Base-by-base conservation (phyloP, 1,140 invertebrate genomes). In the Amphibalanus amphitrite region DNA sequence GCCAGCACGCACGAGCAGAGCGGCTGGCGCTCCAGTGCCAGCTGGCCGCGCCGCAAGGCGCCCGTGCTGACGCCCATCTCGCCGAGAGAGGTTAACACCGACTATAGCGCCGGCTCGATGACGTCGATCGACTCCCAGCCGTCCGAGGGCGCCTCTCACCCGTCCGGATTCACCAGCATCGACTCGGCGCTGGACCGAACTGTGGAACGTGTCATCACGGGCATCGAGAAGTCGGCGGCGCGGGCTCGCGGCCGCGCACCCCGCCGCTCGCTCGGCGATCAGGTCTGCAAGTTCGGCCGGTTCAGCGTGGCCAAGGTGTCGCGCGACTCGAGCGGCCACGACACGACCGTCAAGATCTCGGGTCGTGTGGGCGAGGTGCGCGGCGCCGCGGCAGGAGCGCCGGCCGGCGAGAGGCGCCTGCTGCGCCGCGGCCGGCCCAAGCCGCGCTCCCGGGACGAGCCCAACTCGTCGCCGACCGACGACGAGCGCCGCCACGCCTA, bases 231-330 rank as follows among this genome's bases (percentile, higher is more conserved):
- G 72, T 29, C 68, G 47, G 67, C 72, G 29, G 70, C 71, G 65
- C 70, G 75, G 69, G 65, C 29, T 30, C 67, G 73, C 8, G 72
- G 75, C 33, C 69, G 74, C 25, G 72, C 71, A 20, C 69, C 71
- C 6, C 71, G 73, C n/a, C 64, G 64, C 65, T 69, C 33, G 26
- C 68, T 68, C 10, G 69, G 72, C 10, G 67, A 33, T 0, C 72
- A 71, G 23, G 69, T 64, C 70, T 69, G 71, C 72, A 59, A 70
- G 73, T 29, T 40, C 38, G 20, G 72, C 72, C 70, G 74, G 71
- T 29, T 26, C 65, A 69, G 13, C 33, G 17, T 69, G 71, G 71
- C 65, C 69, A 71, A 30, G 38, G 29, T 28, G n/a, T 29, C n/a
- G 26, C 47, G 23, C 26, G 28, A 59, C 28, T 33, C 25, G 38